Evolutionary conservation across 2,888 invertebrate genomes (phyloP).

Genomic region (Hemicrepidius hirtus): DNA sequence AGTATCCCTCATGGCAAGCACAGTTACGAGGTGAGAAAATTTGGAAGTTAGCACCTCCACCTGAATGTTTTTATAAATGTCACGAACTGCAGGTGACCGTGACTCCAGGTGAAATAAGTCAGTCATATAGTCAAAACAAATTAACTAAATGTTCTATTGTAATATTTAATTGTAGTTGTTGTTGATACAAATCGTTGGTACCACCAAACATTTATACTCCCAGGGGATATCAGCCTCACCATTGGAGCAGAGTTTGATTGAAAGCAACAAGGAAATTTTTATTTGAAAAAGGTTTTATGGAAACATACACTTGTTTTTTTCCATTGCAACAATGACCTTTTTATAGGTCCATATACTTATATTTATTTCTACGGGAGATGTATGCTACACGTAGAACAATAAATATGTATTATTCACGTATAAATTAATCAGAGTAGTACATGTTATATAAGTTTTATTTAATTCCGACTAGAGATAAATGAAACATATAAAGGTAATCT

Average conservation of each 20-base stretch:
- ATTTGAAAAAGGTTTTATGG: too few relatives aligned
- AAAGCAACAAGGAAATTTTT: constrained; percentile 54
- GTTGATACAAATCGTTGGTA: constrained; percentile 97
- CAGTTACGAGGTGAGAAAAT: constrained; percentile 91
- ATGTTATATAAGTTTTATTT: too few relatives aligned
- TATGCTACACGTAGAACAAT: too few relatives aligned
- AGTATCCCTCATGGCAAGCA: constrained; percentile 97
- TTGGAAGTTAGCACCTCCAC: constrained; percentile 94
- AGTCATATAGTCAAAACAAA: constrained; percentile 66
- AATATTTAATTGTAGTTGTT: constrained; percentile 80
- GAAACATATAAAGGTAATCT: too few relatives aligned
- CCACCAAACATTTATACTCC: constrained; percentile 91
- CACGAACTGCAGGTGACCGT: constrained; percentile 81
- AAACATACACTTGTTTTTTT: too few relatives aligned
- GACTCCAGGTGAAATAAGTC: constrained; percentile 92
- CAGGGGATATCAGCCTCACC: constrained; percentile 93
- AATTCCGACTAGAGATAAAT: too few relatives aligned
- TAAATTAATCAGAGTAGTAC: too few relatives aligned
- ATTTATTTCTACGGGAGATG: too few relatives aligned
- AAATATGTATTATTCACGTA: too few relatives aligned
- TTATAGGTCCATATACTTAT: too few relatives aligned
- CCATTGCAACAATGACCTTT: too few relatives aligned
- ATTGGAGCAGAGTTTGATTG: constrained; percentile 97
- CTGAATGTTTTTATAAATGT: constrained; percentile 92
- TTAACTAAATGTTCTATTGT: neutral